Evolutionary conservation across 2,888 invertebrate species (phyloP).

Genomic region (Leptinotarsa rubiginosa): DNA sequence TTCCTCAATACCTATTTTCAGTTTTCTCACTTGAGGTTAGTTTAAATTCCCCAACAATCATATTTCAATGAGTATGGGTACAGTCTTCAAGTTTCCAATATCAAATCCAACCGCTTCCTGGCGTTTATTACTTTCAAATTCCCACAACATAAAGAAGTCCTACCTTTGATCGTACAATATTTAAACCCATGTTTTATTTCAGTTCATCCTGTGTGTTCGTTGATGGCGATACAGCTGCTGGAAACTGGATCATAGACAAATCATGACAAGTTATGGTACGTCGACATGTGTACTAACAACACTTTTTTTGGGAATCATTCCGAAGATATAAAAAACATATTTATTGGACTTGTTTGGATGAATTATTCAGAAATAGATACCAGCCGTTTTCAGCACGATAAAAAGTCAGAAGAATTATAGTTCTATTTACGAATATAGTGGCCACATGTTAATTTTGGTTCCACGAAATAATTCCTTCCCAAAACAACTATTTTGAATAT

Average conservation of each 20-base stretch:
- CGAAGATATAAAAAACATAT: conserved; percentile 12
- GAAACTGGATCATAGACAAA: conserved; percentile 41
- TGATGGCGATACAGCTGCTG: background rate
- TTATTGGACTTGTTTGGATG: conserved; percentile 20
- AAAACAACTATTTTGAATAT: too few species aligned
- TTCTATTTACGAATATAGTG: too few species aligned
- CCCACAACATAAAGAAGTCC: background rate
- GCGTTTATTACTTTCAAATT: background rate
- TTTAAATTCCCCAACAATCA: too few species aligned
- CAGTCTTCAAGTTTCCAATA: too few species aligned
- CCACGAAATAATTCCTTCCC: too few species aligned
- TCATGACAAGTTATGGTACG: conserved; percentile 51
- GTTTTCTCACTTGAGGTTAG: too few species aligned
- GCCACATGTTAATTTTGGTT: too few species aligned
- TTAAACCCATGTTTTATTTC: background rate
- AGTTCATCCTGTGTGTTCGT: conserved; percentile 2
- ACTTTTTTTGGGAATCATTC: conserved; percentile 42
- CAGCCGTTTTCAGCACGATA: conserved; percentile 22
- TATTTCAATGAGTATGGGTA: too few species aligned
- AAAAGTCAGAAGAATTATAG: too few species aligned
- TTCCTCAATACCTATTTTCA: too few species aligned
- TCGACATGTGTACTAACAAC: conserved; percentile 52
- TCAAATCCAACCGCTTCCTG: background rate
- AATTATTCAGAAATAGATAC: conserved; percentile 24
- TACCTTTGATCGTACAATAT: conserved; percentile 10